A percentile compares a stretch with the other conserved stretches of the same genome.
Conservation (phyloP, 1,140 invertebrate genomes). For the Bicyclus anynana region DNA sequence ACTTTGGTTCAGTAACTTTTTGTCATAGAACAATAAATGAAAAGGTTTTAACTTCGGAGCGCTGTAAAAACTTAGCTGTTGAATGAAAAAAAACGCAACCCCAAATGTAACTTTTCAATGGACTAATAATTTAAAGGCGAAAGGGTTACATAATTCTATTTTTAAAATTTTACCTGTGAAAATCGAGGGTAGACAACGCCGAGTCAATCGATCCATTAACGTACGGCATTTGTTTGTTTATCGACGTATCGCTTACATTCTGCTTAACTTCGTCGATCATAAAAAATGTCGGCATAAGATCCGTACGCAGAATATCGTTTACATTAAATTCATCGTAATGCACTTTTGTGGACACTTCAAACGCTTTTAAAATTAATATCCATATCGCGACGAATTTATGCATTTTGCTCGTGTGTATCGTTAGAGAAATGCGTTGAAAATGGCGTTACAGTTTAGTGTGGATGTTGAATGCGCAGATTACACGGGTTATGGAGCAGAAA, state of each 20-base stretch:
- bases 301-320: constrained; percentile 80
- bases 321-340: constrained; percentile 72
- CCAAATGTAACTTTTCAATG: no score
- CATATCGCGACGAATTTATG: neutral
- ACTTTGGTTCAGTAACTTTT: no score
- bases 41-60: no score
- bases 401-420: constrained; percentile 2
- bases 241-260: constrained; percentile 13
- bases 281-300: constrained; percentile 80
- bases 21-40: no score
- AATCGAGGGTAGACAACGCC: constrained; percentile 79
- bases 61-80: no score
- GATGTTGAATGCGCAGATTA: constrained; percentile 29
- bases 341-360: constrained; percentile 16
- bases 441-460: neutral
- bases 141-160: no score
- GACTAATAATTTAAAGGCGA: no score
- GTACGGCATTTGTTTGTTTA: constrained; percentile 18
- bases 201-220: constrained; percentile 77
- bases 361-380: neutral
- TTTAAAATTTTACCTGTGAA: constrained; percentile 84
- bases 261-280: constrained; percentile 48
- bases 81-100: no score
- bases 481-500: constrained; percentile 66
- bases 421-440: constrained; percentile 12